A percentile compares a stretch with the other conserved stretches of the same genome.
These are phyloP conservation scores for Eilema depressum DNA, from an alignment of 2,888 invertebrate genomes.

Conservation along the genomic window DNA sequence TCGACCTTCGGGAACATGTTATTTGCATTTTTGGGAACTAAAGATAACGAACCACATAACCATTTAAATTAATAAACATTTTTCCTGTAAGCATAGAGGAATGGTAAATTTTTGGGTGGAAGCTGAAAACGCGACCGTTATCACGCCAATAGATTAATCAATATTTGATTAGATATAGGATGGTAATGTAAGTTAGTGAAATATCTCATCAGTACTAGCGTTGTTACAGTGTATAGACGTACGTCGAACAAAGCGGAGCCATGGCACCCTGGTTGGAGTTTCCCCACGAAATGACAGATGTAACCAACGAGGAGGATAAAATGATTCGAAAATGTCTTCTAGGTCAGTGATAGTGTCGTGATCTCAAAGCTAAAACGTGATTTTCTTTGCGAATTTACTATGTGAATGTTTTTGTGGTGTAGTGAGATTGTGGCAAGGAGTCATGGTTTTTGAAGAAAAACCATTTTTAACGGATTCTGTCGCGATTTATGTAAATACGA, in stretches of 20 bases:
- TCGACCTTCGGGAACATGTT: too few species aligned
- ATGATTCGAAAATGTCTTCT: constrained; percentile 74
- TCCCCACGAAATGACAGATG: constrained; percentile 72
- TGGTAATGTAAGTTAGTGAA: constrained; percentile 57
- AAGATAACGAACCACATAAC: too few species aligned
- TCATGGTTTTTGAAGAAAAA: too few species aligned
- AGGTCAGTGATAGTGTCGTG: constrained; percentile 68
- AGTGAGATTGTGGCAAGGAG: not conserved
- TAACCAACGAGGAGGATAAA: constrained; percentile 74
- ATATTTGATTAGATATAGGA: constrained; percentile 66
- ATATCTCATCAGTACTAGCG: constrained; percentile 46
- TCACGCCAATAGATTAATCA: constrained; percentile 57
- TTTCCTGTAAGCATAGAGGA: not conserved
- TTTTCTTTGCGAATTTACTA: not conserved
- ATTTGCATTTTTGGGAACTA: too few species aligned
- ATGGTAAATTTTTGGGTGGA: not conserved
- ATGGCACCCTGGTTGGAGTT: constrained; percentile 75
- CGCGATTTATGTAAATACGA: too few species aligned
- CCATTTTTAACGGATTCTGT: too few species aligned
- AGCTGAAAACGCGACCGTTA: constrained; percentile 18
- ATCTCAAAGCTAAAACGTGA: constrained; percentile 22
- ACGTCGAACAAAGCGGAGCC: constrained; percentile 31
- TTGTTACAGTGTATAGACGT: constrained; percentile 50
- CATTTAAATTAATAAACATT: not conserved
- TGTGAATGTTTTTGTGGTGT: constrained; percentile 13